These are phyloP conservation scores for Torymus auratus DNA, from an alignment of 2,888 invertebrate species.

Conservation along the genomic window DNA sequence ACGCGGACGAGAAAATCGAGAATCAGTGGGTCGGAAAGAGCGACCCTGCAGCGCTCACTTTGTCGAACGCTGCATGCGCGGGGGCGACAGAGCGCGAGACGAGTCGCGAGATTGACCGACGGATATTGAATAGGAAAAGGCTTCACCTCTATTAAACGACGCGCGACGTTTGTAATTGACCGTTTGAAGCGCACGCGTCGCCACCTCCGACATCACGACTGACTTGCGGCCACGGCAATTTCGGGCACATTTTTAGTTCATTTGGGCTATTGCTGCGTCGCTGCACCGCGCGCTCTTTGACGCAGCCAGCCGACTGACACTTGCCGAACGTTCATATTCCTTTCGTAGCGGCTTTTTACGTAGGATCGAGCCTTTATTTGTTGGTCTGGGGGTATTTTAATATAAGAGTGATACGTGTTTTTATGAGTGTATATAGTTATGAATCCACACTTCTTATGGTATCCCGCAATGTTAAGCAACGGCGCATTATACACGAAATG, in stretches of 20 bases:
- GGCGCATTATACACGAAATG: too few species aligned
- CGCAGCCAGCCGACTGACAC: too few species aligned
- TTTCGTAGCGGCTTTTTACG: too few species aligned
- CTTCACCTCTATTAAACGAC: constrained; percentile 28
- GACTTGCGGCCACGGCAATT: constrained; percentile 10
- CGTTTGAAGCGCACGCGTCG: constrained; percentile 28
- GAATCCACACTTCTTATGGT: too few species aligned
- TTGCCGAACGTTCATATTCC: too few species aligned
- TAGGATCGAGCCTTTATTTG: too few species aligned
- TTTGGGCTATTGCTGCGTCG: background rate
- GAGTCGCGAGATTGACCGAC: constrained; percentile 39
- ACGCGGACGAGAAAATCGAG: too few species aligned
- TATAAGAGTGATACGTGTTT: too few species aligned
- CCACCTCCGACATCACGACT: background rate
- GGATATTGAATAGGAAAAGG: constrained; percentile 46
- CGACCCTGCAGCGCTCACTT: background rate
- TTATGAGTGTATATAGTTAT: too few species aligned
- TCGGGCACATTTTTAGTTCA: constrained; percentile 2
- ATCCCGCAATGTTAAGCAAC: too few species aligned
- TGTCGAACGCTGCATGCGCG: background rate
- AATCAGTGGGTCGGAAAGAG: background rate
- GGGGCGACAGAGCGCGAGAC: background rate
- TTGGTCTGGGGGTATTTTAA: too few species aligned
- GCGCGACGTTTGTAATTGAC: constrained; percentile 35
- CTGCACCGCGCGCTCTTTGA: too few species aligned